These are phyloP conservation scores for Latrodectus geometricus DNA, from an alignment of 1,140 invertebrate species.

Conservation along the genomic window DNA sequence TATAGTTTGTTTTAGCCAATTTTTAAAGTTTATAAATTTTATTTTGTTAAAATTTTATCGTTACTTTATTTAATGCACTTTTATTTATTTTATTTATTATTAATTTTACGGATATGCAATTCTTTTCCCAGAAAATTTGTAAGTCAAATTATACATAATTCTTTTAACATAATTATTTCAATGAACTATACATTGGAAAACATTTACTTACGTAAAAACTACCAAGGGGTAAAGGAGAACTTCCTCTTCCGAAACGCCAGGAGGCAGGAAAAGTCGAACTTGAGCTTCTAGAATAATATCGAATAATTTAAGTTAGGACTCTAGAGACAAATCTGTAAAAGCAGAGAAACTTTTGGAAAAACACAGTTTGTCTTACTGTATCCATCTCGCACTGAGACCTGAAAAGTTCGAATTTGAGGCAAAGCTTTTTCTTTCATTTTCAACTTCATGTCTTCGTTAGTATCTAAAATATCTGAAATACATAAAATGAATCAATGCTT, in stretches of 20 bases:
- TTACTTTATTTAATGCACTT: too few relatives aligned
- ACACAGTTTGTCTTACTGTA: conserved; percentile 70
- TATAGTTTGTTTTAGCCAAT: too few relatives aligned
- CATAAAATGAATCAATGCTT: background rate
- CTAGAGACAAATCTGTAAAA: background rate
- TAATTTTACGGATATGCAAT: too few relatives aligned
- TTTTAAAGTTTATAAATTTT: too few relatives aligned
- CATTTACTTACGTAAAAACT: conserved; percentile 82
- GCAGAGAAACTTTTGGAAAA: background rate
- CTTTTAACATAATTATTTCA: too few relatives aligned
- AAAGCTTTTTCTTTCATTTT: conserved; percentile 79
- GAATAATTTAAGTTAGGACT: background rate
- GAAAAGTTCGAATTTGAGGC: conserved; percentile 82
- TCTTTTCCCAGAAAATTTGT: too few relatives aligned
- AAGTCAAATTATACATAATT: too few relatives aligned
- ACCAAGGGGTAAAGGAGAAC: conserved; percentile 91
- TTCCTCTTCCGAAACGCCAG: conserved; percentile 86
- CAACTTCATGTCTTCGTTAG: conserved; percentile 73
- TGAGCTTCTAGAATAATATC: conserved; percentile 71
- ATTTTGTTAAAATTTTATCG: too few relatives aligned
- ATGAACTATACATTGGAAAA: too few relatives aligned
- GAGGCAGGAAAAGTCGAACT: conserved; percentile 84
- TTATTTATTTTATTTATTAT: too few relatives aligned
- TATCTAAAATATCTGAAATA: conserved; percentile 68
- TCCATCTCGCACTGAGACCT: conserved; percentile 84